phyloP scores from a whole-genome alignment of 2,113 vertebrate genomes.

The Dicerorhinus sumatrensis region DNA sequence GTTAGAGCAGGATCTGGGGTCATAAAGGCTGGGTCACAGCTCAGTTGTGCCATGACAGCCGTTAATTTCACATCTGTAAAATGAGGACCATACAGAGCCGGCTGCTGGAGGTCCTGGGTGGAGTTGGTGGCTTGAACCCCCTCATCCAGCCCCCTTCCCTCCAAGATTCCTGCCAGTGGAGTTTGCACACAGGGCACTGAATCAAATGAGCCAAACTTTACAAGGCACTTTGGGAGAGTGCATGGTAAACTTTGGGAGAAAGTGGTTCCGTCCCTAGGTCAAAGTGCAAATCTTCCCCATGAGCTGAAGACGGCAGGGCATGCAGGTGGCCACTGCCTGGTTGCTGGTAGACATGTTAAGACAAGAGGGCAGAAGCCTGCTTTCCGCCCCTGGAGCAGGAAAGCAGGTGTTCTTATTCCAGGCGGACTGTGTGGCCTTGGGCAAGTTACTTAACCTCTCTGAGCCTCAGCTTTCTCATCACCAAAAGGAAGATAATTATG shows the following conservation, averaged over 20 bases:
- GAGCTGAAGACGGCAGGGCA: not conserved
- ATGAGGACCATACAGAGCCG: not conserved
- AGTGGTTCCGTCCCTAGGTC: no score
- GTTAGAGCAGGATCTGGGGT: not conserved
- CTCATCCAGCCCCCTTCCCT: not conserved
- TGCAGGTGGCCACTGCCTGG: accelerated
- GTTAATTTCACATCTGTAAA: accelerated
- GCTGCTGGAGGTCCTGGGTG: not conserved
- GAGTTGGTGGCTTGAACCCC: no score
- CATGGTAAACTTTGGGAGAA: not conserved
- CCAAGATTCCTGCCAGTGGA: not conserved
- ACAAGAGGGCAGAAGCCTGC: not conserved
- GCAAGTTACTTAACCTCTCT: not conserved
- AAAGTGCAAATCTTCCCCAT: not conserved
- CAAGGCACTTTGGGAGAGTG: not conserved
- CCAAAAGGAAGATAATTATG: not conserved
- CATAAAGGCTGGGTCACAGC: not conserved
- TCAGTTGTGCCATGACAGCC: not conserved
- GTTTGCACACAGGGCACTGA: not conserved
- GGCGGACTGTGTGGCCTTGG: not conserved
- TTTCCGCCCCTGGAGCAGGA: not conserved
- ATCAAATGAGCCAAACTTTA: not conserved
- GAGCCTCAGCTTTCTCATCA: not conserved
- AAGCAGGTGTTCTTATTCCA: not conserved
- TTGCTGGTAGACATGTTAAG: not conserved